Evolutionary conservation across 2,888 invertebrate genomes (phyloP).

Genomic region (Penaeus monodon): DNA sequence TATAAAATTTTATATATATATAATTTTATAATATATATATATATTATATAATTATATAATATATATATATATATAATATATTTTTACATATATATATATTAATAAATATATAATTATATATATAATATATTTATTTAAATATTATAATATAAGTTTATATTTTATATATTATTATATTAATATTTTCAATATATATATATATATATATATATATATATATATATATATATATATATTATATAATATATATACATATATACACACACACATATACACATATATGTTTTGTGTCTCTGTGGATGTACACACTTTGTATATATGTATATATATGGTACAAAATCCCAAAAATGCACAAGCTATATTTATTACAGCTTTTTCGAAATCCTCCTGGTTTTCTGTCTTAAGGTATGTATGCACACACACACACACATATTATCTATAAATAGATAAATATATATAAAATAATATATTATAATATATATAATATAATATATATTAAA

Average conservation of each 20-base stretch:
- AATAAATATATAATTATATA: too few relatives aligned
- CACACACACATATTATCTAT: conserved; percentile 5
- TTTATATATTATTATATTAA: too few relatives aligned
- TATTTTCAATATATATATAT: conserved; percentile 25
- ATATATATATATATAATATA: conserved; percentile 21
- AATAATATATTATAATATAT: too few relatives aligned
- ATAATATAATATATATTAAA: too few relatives aligned
- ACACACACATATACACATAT: conserved; percentile 4
- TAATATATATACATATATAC: conserved; percentile 11
- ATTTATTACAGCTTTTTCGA: conserved; percentile 6
- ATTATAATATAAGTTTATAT: too few relatives aligned
- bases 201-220: background rate
- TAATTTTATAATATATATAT: background rate
- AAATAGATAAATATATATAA: conserved; percentile 14
- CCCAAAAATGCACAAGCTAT: too few relatives aligned
- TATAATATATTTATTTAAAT: too few relatives aligned
- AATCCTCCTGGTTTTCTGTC: too few relatives aligned
- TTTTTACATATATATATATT: conserved; percentile 13
- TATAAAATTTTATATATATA: conserved; percentile 14
- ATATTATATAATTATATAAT: conserved; percentile 3
- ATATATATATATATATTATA: background rate
- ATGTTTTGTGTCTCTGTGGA: background rate
- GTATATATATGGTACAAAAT: conserved; percentile 9
- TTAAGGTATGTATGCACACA: conserved; percentile 7
- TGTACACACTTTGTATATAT: background rate